These are phyloP conservation scores for Perognathus longimembris DNA, from an alignment of 2,113 vertebrate genomes.

Conservation along the genomic window DNA sequence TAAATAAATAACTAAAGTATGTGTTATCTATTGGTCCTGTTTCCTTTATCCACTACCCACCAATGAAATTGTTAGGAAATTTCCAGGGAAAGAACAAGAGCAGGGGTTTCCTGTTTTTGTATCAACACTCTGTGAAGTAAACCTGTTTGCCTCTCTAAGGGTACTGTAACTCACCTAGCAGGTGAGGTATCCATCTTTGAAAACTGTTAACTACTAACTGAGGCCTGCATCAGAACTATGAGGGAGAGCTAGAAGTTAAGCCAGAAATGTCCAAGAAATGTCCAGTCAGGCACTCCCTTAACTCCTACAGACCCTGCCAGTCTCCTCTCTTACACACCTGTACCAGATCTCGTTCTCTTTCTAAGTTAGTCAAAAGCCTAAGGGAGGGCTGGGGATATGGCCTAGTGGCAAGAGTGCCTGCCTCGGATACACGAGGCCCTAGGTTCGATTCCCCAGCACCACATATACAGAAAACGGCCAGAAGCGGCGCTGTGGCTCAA, in stretches of 20 bases:
- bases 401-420: too few relatives aligned
- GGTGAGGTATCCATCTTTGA: background rate
- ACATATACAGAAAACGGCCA: too few relatives aligned
- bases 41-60: background rate
- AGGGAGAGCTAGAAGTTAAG: background rate
- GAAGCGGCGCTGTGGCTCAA: too few relatives aligned
- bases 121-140: background rate
- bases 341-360: background rate
- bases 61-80: background rate
- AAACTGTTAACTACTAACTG: background rate
- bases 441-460: too few relatives aligned
- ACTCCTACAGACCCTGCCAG: background rate
- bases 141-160: background rate
- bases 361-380: background rate
- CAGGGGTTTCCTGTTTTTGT: background rate
- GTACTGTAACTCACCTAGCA: background rate
- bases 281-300: background rate
- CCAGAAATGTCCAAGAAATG: background rate
- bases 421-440: too few relatives aligned
- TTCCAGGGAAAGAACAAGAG: background rate
- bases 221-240: background rate
- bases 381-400: too few relatives aligned
- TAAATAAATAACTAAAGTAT: too few relatives aligned
- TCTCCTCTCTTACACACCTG: background rate
- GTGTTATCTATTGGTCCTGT: slow-evolving; percentile 16